Base-by-base conservation (phyloP, 2,113 vertebrate species). In the Channa maculata region DNA sequence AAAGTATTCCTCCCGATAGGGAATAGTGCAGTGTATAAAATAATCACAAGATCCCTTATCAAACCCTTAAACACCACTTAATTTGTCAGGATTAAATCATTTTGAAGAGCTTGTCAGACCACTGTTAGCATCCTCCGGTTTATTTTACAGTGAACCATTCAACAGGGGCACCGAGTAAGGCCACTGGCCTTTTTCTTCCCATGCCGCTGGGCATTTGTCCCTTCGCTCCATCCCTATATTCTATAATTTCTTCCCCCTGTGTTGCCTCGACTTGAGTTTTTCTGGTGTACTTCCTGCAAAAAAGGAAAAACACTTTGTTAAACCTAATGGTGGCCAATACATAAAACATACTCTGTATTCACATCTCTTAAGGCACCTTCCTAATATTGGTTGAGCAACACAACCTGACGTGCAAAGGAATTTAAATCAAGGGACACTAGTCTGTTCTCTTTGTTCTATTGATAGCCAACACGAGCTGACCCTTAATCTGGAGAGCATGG, bases 261-360 rank as follows among this genome's bases (percentile, higher is more conserved):
- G 89, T 92, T 97, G 50, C 98, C 97, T 95, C 97, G 95, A 93
- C 98, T 98, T 86, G 96, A 92, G 79, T 99, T 99, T 95, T 98
- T 99, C 95, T 96, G 96, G 94, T 99, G 97, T 77, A 97, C 95
- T 88, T 99, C 98, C 98, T 99, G 91, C 63, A 86, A 90, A 5
- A 84, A n/a, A n/a, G n/a, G n/a, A 71, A 63, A 84, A 41, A 87
- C 71, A 24, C 6, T 4, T 39, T 39, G 3, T 39, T 39, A 39
- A 6, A 39, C 38, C 6, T 39, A 39, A 39, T n/a, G n/a, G n/a
- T n/a, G n/a, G n/a, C n/a, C n/a, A n/a, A n/a, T n/a, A n/a, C n/a
- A n/a, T n/a, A n/a, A n/a, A n/a, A n/a, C n/a, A n/a, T n/a, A n/a
- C n/a, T n/a, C n/a, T n/a, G n/a, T n/a, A n/a, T n/a, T n/a, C n/a